Evolutionary conservation across 2,797 vertebrate species (phyloP).

Genomic region (Chromis chromis): DNA sequence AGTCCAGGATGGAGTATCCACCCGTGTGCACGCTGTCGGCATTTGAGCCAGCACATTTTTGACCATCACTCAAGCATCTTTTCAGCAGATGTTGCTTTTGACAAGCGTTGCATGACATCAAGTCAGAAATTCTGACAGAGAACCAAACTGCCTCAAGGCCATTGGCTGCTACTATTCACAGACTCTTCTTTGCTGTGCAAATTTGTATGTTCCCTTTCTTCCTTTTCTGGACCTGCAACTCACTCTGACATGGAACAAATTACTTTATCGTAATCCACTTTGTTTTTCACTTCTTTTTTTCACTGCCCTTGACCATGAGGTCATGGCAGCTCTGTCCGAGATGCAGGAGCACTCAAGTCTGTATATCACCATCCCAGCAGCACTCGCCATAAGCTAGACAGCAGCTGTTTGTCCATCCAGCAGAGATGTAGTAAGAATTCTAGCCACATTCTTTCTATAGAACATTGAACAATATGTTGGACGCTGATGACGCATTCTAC

Average conservation of each 20-base stretch:
- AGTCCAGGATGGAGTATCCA: conserved; percentile 42
- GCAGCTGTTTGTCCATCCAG: conserved; percentile 65
- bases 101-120: conserved; percentile 81
- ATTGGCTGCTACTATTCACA: conserved; percentile 66
- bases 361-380: conserved; percentile 55
- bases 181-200: conserved; percentile 70
- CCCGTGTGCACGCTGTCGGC: conserved; percentile 66
- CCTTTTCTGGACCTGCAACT: conserved; percentile 58
- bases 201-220: conserved; percentile 62
- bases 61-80: conserved; percentile 84
- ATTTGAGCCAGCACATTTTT: conserved; percentile 81
- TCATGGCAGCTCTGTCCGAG: conserved; percentile 47
- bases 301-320: conserved; percentile 59
- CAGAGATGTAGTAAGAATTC: conserved; percentile 28
- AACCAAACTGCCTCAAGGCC: conserved; percentile 79
- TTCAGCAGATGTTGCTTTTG: conserved; percentile 82
- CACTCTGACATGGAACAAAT: conserved; percentile 76
- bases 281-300: conserved; percentile 54
- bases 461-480: background rate
- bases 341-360: conserved; percentile 31
- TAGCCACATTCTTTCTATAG: conserved; percentile 6
- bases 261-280: conserved; percentile 78
- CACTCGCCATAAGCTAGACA: conserved; percentile 54
- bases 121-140: conserved; percentile 75
- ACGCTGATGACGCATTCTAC: background rate